Evolutionary conservation across 2,113 vertebrate genomes (phyloP).

Genomic region (Synchiropus splendidus): DNA sequence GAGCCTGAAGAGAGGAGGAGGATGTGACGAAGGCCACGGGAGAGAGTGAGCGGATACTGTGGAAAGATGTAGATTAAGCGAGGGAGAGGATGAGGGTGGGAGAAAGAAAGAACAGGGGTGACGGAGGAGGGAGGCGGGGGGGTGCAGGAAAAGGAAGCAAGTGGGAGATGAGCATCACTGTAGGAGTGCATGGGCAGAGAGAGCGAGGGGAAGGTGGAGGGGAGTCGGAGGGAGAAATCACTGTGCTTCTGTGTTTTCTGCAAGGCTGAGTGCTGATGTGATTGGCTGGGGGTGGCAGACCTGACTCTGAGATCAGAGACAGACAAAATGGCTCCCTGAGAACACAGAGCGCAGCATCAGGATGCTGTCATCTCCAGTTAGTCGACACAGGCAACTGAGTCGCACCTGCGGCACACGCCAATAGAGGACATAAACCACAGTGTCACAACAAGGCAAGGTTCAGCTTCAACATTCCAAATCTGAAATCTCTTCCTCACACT

Average conservation of each 20-base stretch:
- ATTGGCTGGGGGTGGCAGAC: slow-evolving; percentile 60
- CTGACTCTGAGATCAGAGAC: slow-evolving; percentile 67
- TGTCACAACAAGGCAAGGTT: too few relatives aligned
- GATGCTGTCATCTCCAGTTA: slow-evolving; percentile 59
- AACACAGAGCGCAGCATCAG: slow-evolving; percentile 66
- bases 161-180: slow-evolving; percentile 40
- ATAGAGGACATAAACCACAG: slow-evolving; percentile 1
- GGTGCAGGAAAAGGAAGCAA: slow-evolving; percentile 17
- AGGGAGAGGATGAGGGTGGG: slow-evolving; percentile 30
- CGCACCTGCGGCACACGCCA: slow-evolving; percentile 17
- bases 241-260: slow-evolving; percentile 60
- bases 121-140: slow-evolving; percentile 21
- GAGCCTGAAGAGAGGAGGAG: slow-evolving; percentile 38
- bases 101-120: neutral
- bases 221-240: slow-evolving; percentile 44
- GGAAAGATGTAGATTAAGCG: slow-evolving; percentile 39
- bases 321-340: slow-evolving; percentile 74
- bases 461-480: too few relatives aligned
- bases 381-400: slow-evolving; percentile 55
- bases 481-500: neutral
- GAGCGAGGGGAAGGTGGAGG: slow-evolving; percentile 11
- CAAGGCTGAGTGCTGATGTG: slow-evolving; percentile 63
- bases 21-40: slow-evolving; percentile 20
- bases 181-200: slow-evolving; percentile 25
- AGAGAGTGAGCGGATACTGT: slow-evolving; percentile 26